A percentile compares a stretch with the other conserved stretches of the same genome.
phyloP scores from a whole-genome alignment of 1,140 invertebrate species.

The Streblospio benedicti region DNA sequence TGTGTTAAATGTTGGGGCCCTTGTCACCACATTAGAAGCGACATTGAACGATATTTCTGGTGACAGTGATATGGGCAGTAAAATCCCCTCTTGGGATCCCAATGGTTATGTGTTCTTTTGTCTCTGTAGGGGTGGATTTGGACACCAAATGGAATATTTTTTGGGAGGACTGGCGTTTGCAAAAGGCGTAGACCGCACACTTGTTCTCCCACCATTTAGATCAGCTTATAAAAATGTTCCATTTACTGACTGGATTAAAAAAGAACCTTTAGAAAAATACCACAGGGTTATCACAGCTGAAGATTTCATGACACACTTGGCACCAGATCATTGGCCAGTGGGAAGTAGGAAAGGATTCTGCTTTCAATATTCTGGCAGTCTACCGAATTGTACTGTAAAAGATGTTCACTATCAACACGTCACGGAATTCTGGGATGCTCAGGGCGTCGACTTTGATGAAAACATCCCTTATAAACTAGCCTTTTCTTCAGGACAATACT shows the following conservation, averaged over 20 bases:
- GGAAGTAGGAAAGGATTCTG: slow-evolving; percentile 61
- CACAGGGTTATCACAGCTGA: slow-evolving; percentile 84
- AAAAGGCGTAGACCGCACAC: slow-evolving; percentile 76
- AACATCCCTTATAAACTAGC: too few relatives aligned
- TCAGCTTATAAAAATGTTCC: slow-evolving; percentile 56
- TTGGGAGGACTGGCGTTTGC: slow-evolving; percentile 81
- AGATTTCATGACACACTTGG: slow-evolving; percentile 74
- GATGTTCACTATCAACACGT: too few relatives aligned
- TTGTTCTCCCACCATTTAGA: slow-evolving; percentile 84
- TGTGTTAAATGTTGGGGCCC: too few relatives aligned
- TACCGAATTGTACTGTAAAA: too few relatives aligned
- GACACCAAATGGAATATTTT: slow-evolving; percentile 94
- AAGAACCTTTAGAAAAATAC: slow-evolving; percentile 63
- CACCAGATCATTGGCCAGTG: slow-evolving; percentile 71
- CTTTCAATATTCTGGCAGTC: slow-evolving; percentile 17
- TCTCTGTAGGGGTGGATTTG: slow-evolving; percentile 85
- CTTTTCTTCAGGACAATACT: too few relatives aligned
- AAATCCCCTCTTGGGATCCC: too few relatives aligned
- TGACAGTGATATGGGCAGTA: too few relatives aligned
- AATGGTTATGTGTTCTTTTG: slow-evolving; percentile 74
- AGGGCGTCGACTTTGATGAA: too few relatives aligned
- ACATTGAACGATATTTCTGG: too few relatives aligned
- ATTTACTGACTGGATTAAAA: slow-evolving; percentile 83
- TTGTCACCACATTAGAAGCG: too few relatives aligned
- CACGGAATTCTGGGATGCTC: too few relatives aligned